Evolutionary conservation across 2,113 vertebrate genomes (phyloP), one percentile per base, ranked within the genome.

Genomic region (Brachyhypopomus occidentalis): DNA sequence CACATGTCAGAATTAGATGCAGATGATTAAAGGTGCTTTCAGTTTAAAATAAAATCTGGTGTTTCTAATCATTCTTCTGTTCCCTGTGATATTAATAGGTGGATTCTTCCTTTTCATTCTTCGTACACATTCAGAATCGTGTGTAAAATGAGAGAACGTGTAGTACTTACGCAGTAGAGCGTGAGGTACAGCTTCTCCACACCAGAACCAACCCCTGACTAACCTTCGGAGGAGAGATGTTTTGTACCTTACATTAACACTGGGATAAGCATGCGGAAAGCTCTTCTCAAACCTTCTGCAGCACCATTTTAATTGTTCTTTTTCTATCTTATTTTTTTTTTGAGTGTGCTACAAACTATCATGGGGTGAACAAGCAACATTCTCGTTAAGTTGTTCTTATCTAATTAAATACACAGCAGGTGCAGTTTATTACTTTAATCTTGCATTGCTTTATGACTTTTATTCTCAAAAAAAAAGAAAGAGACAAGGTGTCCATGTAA

Each of bases 371-470:
- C 77, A 27, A 36, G 25, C 22, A 16, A 30, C 23, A 63, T 63
- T 52, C 58, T 72, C 8, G 41, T 64, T 80, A 72, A 72, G 78
- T 60, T 79, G 56, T 62, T 72, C 78, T 30, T 52, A 69, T 63
- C 78, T 72, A 79, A 34, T 62, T 79, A 72, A 72, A 72, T 62
- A 62, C 55, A 64, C 69, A 80, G 69, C 70, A 73, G 36, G 78
- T 72, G 78, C 56, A 41, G 8, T 70, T n/a, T 78, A 64, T 58
- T 69, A 30, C 22, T 60, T 71, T 45, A 70, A 55, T 71, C 76
- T 78, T 71, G 66, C 34, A 27, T 79, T 55, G 45, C 38, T 63
- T 80, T 62, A 55, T 52, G 45, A 11, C 11, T 52, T 79, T 72
- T 63, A 63, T 25, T 73, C 60, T 22, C 34, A 74, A 22, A 58